Base-by-base conservation (phyloP, 2,888 invertebrate genomes). In the Caenorhabditis wallacei region DNA sequence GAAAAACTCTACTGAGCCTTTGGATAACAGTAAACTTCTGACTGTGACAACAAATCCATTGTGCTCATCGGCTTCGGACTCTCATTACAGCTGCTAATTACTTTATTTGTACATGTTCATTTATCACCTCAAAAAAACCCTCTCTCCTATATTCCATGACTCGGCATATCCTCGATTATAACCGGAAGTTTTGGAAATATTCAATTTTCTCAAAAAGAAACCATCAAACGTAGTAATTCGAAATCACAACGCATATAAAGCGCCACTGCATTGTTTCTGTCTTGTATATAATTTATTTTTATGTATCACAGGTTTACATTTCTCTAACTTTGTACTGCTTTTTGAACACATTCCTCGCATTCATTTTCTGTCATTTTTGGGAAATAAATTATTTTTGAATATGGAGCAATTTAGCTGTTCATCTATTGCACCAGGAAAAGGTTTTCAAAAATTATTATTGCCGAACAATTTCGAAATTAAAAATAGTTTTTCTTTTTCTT, bases 41-140 rank as follows among this genome's bases (percentile, higher is more conserved):
- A 80, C 51, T 35, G 70, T 79, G 16, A 70, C 79, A 0, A 48
- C 26, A 2, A 78, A 78, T 59, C 79, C 79, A 11, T 3, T 64
- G 48, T 79, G 70, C 40, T 76, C 76, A 26, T 68, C 76, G 7
- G 59, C 68, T 26, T 61, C 76, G 3, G 66, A 69, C 20, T 68
- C 69, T 43, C 61, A 76, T 57, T 69, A 68, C 43, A 69, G 68
- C 30, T 53, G 61, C 37, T 61, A 16, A 70, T 40, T 20, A 30
- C 18, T 3, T 18, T 16, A 5, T 37, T 18, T 48, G n/a, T 18
- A 18, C 2, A 48, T 57, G 57, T 35, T 26, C 5, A n/a, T 35
- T 37, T 10, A 35, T 2, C 2, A 22, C 10, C 24, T 10, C 13
- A 24, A 16, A 26, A 24, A 10, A 13, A 20, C 20, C 13, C 4